Percentiles rank a stretch among this genome's conserved stretches.
Evolutionary conservation across 2,888 invertebrate genomes (phyloP).

Genomic region (Drosophila quinaria): DNA sequence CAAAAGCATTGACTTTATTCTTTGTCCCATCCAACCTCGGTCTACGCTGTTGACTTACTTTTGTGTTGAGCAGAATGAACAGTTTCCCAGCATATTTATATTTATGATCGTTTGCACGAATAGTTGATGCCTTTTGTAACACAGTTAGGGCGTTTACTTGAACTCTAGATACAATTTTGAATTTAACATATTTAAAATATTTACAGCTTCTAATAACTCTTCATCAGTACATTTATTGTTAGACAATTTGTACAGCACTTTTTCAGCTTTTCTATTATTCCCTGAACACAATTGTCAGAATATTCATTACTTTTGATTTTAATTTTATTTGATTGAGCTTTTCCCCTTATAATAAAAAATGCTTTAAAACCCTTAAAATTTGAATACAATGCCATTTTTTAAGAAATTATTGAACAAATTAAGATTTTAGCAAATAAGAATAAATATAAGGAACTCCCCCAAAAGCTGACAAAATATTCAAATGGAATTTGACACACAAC

Average conservation of each 20-base stretch:
- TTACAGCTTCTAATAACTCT: too few species aligned
- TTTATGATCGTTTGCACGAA: background rate
- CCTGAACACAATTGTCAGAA: too few species aligned
- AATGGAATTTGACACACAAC: background rate
- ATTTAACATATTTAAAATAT: background rate
- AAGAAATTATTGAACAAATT: too few species aligned
- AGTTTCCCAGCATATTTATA: conserved; percentile 22
- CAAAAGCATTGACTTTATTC: conserved; percentile 30
- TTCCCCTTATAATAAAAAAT: background rate
- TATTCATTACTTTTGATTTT: too few species aligned
- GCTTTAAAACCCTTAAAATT: too few species aligned
- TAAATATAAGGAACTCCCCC: background rate
- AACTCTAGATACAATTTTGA: too few species aligned
- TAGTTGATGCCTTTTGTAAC: background rate
- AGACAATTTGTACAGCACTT: background rate
- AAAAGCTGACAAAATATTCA: background rate
- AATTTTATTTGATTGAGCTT: background rate
- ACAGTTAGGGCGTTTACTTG: too few species aligned
- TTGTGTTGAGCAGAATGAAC: conserved; percentile 45
- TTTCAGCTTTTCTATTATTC: background rate
- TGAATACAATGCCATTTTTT: too few species aligned
- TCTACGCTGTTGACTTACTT: conserved; percentile 45
- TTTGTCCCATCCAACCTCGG: background rate
- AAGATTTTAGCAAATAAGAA: too few species aligned
- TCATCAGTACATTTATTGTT: background rate